Evolutionary conservation across 2,888 invertebrate species (phyloP), one percentile per base, ranked within the genome.

Genomic region (Chrysolina haemoptera): DNA sequence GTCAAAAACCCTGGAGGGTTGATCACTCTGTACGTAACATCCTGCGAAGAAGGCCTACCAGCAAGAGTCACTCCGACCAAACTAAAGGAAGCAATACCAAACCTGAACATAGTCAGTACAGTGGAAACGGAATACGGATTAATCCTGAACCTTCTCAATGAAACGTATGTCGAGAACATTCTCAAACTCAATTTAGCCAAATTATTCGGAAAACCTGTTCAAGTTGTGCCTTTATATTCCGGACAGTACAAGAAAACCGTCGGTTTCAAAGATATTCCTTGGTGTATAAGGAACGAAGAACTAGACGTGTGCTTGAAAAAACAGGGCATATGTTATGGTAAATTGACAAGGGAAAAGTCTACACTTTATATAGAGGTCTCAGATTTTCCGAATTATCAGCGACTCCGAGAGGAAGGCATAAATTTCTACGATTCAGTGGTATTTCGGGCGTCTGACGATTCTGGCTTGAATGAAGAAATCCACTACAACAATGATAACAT

Each of bases 381-480:
- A 9, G 89, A 90, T 73, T 84, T 87, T 0, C 82, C 82, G 5
- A 88, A 89, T 48, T 88, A 89, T 79, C 88, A 89, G 72, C 82
- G 85, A 10, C 81, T 90, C 1, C 79, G 89, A 22, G 86, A 88
- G 67, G 88, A 89, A 75, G 90, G 90, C 12, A 81, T 90, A 59
- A 88, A 90, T 76, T 90, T 90, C 76, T 90, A 89, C 73, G 88
- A 89, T 27, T 89, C 87, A 0, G 88, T 86, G 87, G 12, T 90
- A 88, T 78, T 87, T 68, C 71, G 63, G 70, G 72, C 77, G 14
- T 48, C 67, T 12, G 78, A 78, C 22, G 78, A 78, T 63, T 50
- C 62, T 41, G 70, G 71, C 12, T 16, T 75, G 14, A 76, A 76
- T 43, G 74, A 78, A 16, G 77, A 78, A 64, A 62, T 74, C 62